These are phyloP conservation scores for Gadopsis bispinosus DNA, from an alignment of 2,797 vertebrate genomes.

Conservation along the genomic window DNA sequence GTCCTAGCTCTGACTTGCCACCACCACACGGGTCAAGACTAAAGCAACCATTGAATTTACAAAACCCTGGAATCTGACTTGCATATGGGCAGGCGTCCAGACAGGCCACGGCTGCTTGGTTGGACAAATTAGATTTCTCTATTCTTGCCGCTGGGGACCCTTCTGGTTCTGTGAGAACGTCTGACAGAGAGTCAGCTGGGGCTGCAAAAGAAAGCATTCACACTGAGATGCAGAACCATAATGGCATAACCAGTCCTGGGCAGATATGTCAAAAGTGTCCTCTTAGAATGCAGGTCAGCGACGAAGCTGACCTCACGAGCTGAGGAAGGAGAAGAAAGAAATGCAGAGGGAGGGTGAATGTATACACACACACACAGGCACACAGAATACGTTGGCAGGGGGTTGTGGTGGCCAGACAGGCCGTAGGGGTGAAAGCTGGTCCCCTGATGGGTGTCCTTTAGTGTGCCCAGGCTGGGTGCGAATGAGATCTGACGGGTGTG, in stretches of 20 bases:
- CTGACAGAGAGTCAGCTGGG: conserved; percentile 64
- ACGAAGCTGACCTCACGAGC: conserved; percentile 69
- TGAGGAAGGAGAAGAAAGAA: conserved; percentile 48
- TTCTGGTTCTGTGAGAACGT: conserved; percentile 66
- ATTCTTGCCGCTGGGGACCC: conserved; percentile 40
- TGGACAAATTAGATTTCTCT: conserved; percentile 63
- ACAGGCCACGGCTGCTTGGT: conserved; percentile 25
- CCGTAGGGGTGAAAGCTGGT: conserved; percentile 64
- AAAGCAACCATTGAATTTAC: conserved; percentile 52
- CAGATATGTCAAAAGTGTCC: conserved; percentile 65
- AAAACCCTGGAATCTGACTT: conserved; percentile 55
- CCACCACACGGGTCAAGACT: conserved; percentile 25
- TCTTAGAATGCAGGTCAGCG: conserved; percentile 73
- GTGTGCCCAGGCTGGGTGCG: conserved; percentile 53
- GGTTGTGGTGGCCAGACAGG: conserved; percentile 61
- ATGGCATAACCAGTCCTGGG: conserved; percentile 59
- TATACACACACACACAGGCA: not conserved
- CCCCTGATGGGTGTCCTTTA: conserved; percentile 79
- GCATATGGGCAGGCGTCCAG: conserved; percentile 36
- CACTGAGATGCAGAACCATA: conserved; percentile 50
- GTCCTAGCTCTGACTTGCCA: conserved; percentile 28
- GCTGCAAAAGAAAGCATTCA: conserved; percentile 54
- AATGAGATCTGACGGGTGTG: conserved; percentile 76
- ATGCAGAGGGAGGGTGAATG: conserved; percentile 9
- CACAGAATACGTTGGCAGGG: conserved; percentile 34